phyloP scores from a whole-genome alignment of 2,888 invertebrate species.

The Folsomia manolachei region DNA sequence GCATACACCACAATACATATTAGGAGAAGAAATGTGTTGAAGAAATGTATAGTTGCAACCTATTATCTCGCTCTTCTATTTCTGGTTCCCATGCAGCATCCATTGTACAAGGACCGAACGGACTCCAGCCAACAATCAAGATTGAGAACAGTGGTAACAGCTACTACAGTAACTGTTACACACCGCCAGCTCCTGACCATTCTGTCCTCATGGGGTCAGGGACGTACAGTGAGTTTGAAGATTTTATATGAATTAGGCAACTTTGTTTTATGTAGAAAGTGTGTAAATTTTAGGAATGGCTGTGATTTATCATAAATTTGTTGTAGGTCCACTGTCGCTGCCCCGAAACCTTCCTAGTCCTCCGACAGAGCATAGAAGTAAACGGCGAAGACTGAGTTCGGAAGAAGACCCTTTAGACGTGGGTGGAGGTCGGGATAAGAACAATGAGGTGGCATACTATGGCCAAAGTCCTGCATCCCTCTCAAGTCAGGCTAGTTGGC shows the following conservation, averaged over 20 bases:
- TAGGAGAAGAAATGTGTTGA: background rate
- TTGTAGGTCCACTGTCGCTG: constrained; percentile 55
- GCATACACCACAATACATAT: background rate
- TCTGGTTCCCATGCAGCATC: constrained; percentile 70
- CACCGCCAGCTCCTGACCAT: constrained; percentile 64
- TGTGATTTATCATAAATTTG: background rate
- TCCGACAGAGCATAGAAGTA: constrained; percentile 57
- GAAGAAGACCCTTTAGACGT: constrained; percentile 57
- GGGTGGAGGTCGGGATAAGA: constrained; percentile 54
- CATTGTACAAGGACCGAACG: constrained; percentile 83
- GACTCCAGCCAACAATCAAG: constrained; percentile 68
- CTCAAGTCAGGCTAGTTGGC: constrained; percentile 57
- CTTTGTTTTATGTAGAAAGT: too few relatives aligned
- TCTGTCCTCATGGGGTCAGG: constrained; percentile 69
- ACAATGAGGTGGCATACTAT: constrained; percentile 57
- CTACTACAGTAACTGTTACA: constrained; percentile 79
- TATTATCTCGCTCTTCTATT: constrained; percentile 16
- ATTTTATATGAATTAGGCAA: background rate
- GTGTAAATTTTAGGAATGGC: too few relatives aligned
- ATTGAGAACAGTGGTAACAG: constrained; percentile 69
- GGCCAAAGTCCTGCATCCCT: constrained; percentile 59
- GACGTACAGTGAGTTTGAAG: constrained; percentile 68
- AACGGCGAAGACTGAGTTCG: constrained; percentile 60
- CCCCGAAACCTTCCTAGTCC: constrained; percentile 56
- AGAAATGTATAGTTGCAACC: constrained; percentile 5